Percentiles rank a stretch among this genome's conserved stretches.
phyloP scores from a whole-genome alignment of 1,140 invertebrate species.

The Camponotus vicinus region DNA sequence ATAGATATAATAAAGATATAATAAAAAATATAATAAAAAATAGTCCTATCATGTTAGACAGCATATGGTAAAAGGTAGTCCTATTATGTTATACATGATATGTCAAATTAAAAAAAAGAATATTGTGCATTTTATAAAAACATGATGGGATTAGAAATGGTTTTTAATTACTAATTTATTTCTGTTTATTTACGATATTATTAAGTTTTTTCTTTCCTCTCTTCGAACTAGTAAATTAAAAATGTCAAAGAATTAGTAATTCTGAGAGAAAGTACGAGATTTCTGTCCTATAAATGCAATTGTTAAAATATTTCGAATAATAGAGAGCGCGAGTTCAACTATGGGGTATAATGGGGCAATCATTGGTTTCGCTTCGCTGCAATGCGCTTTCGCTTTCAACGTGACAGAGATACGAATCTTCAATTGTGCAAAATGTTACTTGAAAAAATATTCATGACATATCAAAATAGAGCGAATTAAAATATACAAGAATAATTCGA shows the following conservation, averaged over 20 bases:
- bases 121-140: not conserved
- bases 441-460: not conserved
- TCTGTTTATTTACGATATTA: not conserved
- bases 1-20: too few species aligned
- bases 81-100: too few species aligned
- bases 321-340: too few species aligned
- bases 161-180: too few species aligned
- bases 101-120: too few species aligned
- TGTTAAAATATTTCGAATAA: conserved; percentile 14
- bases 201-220: not conserved
- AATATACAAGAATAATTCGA: not conserved
- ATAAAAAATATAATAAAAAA: too few species aligned
- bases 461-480: not conserved
- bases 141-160: not conserved
- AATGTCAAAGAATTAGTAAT: conserved; percentile 2
- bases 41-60: too few species aligned
- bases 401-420: conserved; percentile 24
- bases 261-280: conserved; percentile 18
- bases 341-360: not conserved
- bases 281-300: conserved; percentile 15
- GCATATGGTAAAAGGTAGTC: too few species aligned
- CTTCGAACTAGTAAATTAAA: not conserved
- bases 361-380: conserved; percentile 28
- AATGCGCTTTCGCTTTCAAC: conserved; percentile 32
- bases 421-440: conserved; percentile 7